Base-by-base conservation (phyloP, 1,140 invertebrate genomes). In the Liolophura sinensis region DNA sequence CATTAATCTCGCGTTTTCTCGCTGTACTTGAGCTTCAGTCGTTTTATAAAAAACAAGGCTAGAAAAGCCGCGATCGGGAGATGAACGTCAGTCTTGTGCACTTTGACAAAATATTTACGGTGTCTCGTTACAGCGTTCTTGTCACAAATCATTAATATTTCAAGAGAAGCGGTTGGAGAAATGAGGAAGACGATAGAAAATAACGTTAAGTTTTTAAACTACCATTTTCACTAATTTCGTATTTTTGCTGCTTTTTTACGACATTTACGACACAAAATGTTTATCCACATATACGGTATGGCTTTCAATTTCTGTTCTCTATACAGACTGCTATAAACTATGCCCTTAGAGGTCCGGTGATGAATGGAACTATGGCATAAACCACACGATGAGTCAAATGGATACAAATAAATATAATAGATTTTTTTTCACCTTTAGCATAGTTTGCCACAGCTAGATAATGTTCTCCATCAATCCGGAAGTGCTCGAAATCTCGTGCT, bases 401-500 rank as follows among this genome's bases (percentile, higher is more conserved):
- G 31, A 40, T 51, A n/a, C 49, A 40, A 40, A 40, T 9, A 40
- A 40, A 40, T 14, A n/a, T n/a, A n/a, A n/a, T n/a, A 27, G 7
- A 27, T 16, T 3, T 59, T 18, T 16, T 47, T 54, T 20, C 68
- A 82, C 78, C 79, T 76, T 76, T 68, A 7, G 74, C 79, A 60
- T 84, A 77, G 66, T 84, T 84, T 9, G 81, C 81, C 0, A 84
- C 75, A 18, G 79, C 82, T 0, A 84, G 68, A 65, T 74, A 84
- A 64, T 82, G 73, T 27, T 76, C 62, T 11, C 72, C 75, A 1
- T 75, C 71, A n/a, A 82, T 81, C 24, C 56, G 48, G 62, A 84
- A 84, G 61, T 76, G 72, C 63, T 84, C 82, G 59, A 84, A 69
- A 67, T 84, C 82, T 52, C 81, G 71, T 20, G 82, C 81, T 16